These are phyloP conservation scores for Babylonia areolata DNA, from an alignment of 1,140 invertebrate species.

Conservation along the genomic window DNA sequence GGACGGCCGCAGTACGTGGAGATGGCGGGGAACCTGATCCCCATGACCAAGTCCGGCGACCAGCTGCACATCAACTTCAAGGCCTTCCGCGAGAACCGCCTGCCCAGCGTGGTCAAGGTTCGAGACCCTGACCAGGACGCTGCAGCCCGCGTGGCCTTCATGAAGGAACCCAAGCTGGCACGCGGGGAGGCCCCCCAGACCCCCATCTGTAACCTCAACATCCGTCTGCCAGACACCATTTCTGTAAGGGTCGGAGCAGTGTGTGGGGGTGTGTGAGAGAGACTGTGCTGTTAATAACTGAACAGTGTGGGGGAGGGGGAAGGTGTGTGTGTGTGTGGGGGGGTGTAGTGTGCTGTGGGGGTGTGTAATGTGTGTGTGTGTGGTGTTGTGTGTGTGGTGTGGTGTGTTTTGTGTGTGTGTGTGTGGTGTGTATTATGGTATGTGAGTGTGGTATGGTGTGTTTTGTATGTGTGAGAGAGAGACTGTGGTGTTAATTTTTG, in stretches of 20 bases:
- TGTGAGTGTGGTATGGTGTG: no score
- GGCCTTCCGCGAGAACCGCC: conserved; percentile 97
- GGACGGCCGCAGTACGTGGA: conserved; percentile 96
- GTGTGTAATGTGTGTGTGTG: no score
- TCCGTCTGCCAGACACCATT: conserved; percentile 86
- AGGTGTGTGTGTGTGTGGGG: no score
- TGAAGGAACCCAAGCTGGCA: conserved; percentile 92
- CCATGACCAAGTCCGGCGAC: conserved; percentile 98
- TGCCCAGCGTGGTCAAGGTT: conserved; percentile 93
- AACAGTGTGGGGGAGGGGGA: no score
- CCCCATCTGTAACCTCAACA: conserved; percentile 97
- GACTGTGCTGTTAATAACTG: no score
- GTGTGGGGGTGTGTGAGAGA: neutral
- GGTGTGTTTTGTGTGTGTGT: no score
- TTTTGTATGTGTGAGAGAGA: no score
- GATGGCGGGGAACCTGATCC: conserved; percentile 97
- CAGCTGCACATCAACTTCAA: conserved; percentile 95
- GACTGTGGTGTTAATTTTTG: no score
- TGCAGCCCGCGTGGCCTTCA: conserved; percentile 97
- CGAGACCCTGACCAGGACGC: conserved; percentile 94
- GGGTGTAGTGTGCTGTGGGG: no score
- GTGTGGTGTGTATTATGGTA: no score
- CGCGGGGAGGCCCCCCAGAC: conserved; percentile 94
- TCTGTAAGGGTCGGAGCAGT: conserved; percentile 48
- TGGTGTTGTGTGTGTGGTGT: no score